Conservation (phyloP, 2,113 vertebrate species). For the Alaudala cheleensis region DNA sequence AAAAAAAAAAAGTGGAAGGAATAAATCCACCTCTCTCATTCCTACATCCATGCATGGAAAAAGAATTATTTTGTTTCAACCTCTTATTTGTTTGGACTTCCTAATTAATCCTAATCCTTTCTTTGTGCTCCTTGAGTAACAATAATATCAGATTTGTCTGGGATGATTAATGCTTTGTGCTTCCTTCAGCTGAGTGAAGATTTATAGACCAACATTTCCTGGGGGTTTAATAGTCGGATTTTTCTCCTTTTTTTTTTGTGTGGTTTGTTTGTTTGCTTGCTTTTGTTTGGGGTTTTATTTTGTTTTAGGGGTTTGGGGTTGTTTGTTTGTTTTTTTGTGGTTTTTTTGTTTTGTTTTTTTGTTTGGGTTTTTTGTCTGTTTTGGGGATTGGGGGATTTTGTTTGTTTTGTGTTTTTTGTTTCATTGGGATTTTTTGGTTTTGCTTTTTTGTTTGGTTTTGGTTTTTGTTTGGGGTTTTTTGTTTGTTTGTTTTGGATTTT, state of each 20-base stretch:
- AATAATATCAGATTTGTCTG: slow-evolving; percentile 50
- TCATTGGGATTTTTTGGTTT: too few species aligned
- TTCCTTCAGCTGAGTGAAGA: slow-evolving; percentile 27
- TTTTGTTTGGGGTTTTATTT: neutral
- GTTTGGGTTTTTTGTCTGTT: too few species aligned
- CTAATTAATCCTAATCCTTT: slow-evolving; percentile 62
- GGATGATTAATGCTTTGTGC: slow-evolving; percentile 34
- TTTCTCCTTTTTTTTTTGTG: neutral
- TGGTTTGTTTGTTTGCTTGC: neutral
- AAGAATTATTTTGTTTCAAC: slow-evolving; percentile 5
- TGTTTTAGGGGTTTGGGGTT: too few species aligned
- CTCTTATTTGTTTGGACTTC: slow-evolving; percentile 32
- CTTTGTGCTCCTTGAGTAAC: slow-evolving; percentile 36
- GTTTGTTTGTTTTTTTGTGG: neutral
- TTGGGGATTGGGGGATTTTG: neutral
- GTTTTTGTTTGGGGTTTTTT: neutral
- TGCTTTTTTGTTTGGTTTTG: neutral
- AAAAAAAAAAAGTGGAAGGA: neutral
- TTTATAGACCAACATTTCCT: slow-evolving; percentile 36
- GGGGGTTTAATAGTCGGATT: neutral
- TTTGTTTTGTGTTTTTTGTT: too few species aligned
- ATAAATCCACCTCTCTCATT: slow-evolving; percentile 2
- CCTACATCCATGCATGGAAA: neutral
- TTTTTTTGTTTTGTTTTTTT: neutral
- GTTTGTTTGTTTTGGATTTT: neutral